A percentile compares a stretch with the other conserved stretches of the same genome.
These are phyloP conservation scores for Diprion similis DNA, from an alignment of 1,140 invertebrate species.

Conservation along the genomic window DNA sequence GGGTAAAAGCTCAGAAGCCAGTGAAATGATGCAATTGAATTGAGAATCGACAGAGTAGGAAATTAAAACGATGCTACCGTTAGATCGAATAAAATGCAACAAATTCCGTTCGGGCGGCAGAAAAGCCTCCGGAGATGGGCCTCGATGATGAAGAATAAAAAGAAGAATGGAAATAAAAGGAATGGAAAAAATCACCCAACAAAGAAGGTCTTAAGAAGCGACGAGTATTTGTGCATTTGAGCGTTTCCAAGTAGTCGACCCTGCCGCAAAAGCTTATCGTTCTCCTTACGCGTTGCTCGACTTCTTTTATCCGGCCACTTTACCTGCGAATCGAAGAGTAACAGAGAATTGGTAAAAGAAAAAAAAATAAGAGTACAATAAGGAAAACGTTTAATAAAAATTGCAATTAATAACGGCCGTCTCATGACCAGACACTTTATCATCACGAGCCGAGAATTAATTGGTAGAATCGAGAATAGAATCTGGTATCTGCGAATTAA, in stretches of 20 bases:
- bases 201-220: conserved; percentile 1
- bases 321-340: neutral
- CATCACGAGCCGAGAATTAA: too few relatives aligned
- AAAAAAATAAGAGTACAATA: neutral
- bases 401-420: neutral
- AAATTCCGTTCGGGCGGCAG: neutral
- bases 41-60: neutral
- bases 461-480: too few relatives aligned
- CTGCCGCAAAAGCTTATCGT: neutral
- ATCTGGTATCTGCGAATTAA: too few relatives aligned
- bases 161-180: neutral
- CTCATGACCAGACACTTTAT: neutral
- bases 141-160: conserved; percentile 1
- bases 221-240: neutral
- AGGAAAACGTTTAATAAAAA: too few relatives aligned
- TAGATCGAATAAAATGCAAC: neutral
- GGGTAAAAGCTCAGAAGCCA: neutral
- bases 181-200: neutral
- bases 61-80: neutral
- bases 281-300: neutral
- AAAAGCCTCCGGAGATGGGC: neutral
- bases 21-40: neutral
- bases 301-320: neutral
- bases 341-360: neutral
- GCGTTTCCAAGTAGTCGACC: neutral